A percentile compares a stretch with the other conserved stretches of the same genome.
Conservation (phyloP, 2,888 invertebrate genomes). For the Clitarchus hookeri region DNA sequence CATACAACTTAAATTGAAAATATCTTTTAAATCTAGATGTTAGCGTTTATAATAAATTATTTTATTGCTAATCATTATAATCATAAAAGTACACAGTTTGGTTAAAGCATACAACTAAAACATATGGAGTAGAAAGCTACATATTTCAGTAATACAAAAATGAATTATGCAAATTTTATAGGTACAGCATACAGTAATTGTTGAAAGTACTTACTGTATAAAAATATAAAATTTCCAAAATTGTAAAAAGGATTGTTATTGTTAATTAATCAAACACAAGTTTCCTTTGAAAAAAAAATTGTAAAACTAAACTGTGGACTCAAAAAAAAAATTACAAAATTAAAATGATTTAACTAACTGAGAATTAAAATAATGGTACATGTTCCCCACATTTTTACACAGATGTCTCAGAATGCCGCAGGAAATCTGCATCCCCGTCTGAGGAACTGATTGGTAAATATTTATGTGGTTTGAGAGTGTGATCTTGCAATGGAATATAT, state of each 20-base stretch:
- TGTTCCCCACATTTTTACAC: constrained; percentile 43
- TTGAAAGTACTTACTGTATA: background rate
- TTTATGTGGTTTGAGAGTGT: constrained; percentile 33
- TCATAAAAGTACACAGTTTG: background rate
- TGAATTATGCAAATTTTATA: background rate
- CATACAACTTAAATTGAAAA: background rate
- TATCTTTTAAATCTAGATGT: background rate
- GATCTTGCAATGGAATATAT: constrained; percentile 17
- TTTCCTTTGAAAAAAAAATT: background rate
- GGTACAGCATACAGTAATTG: background rate
- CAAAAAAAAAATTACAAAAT: background rate
- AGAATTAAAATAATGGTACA: constrained; percentile 29
- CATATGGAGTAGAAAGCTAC: background rate
- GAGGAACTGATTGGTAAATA: constrained; percentile 52
- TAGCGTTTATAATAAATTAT: background rate
- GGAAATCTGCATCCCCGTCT: constrained; percentile 51
- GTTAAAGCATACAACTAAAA: background rate
- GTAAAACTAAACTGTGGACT: background rate
- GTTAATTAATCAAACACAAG: too few species aligned
- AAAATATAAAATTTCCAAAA: background rate
- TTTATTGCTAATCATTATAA: too few species aligned
- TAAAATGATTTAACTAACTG: background rate
- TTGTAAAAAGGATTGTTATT: too few species aligned
- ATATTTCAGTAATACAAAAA: background rate
- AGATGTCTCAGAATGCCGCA: constrained; percentile 53